These are phyloP conservation scores for Trinectes maculatus DNA, from an alignment of 2,113 vertebrate genomes.

Conservation along the genomic window DNA sequence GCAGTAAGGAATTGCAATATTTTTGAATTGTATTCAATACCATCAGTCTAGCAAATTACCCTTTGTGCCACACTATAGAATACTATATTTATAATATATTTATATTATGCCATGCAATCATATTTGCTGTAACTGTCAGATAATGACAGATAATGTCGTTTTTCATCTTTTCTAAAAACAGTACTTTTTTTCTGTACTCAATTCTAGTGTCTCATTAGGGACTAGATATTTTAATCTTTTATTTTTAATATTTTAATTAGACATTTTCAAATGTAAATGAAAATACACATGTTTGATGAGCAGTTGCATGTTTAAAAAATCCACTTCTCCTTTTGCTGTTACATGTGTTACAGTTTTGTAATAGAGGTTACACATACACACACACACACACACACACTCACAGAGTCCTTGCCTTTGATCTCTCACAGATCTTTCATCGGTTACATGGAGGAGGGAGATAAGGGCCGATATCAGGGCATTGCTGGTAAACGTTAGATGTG, in stretches of 20 bases:
- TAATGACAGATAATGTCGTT: neutral
- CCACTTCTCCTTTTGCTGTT: neutral
- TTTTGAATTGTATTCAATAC: no score
- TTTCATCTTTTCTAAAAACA: neutral
- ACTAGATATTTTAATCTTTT: no score
- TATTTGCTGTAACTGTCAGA: neutral
- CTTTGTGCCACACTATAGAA: no score
- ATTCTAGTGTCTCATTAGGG: neutral
- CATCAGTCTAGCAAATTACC: no score
- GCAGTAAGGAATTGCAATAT: no score
- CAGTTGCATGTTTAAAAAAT: no score
- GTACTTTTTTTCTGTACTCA: no score
- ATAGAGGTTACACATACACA: neutral
- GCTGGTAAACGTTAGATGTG: slow-evolving; percentile 51
- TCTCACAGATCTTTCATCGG: slow-evolving; percentile 39
- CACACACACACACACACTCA: slow-evolving; percentile 4
- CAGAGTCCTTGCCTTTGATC: slow-evolving; percentile 41
- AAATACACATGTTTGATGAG: no score
- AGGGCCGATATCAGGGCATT: slow-evolving; percentile 33
- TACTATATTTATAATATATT: no score
- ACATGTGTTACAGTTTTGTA: neutral
- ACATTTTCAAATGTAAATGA: neutral
- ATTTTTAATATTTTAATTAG: neutral
- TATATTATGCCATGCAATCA: no score
- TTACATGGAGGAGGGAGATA: slow-evolving; percentile 36